Conservation (phyloP, 2,113 vertebrate species). For the Oncorhynchus kisutch region DNA sequence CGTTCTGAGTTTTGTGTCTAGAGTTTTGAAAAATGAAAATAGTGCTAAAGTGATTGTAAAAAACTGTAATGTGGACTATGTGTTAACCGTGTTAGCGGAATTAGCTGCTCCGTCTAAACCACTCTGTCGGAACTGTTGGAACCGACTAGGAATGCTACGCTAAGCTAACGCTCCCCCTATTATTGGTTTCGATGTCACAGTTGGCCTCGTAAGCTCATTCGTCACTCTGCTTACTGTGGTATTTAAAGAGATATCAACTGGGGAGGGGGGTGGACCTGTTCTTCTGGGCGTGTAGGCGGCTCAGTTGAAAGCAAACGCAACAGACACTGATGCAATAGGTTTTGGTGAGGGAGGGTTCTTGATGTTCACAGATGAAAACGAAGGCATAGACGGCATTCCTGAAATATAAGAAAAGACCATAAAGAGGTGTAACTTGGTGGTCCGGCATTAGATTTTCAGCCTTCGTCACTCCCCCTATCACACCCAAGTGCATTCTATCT, state of each 20-base stretch:
- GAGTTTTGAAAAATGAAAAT: no score
- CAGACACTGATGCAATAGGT: neutral
- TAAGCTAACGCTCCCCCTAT: slow-evolving; percentile 46
- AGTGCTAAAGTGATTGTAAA: no score
- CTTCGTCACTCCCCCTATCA: no score
- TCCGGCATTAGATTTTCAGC: no score
- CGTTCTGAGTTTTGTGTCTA: no score
- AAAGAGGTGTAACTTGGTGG: neutral
- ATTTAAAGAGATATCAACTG: slow-evolving; percentile 50
- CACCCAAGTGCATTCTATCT: no score
- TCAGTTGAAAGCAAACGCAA: neutral
- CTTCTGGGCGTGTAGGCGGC: neutral
- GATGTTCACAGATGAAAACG: no score
- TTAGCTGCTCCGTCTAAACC: slow-evolving; percentile 54
- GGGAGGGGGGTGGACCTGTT: slow-evolving; percentile 26
- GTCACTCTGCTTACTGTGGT: slow-evolving; percentile 65
- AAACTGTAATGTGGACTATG: slow-evolving; percentile 27
- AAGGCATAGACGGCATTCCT: neutral
- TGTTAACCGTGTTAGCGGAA: slow-evolving; percentile 41
- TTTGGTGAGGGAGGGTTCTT: no score
- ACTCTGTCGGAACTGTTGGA: slow-evolving; percentile 40
- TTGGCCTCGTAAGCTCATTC: slow-evolving; percentile 42
- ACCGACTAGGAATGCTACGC: slow-evolving; percentile 36
- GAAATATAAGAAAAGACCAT: neutral
- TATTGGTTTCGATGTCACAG: slow-evolving; percentile 43